Percentiles rank a stretch among this genome's conserved stretches.
These are phyloP conservation scores for Hemithea aestivaria DNA, from an alignment of 2,888 invertebrate species.

Conservation along the genomic window DNA sequence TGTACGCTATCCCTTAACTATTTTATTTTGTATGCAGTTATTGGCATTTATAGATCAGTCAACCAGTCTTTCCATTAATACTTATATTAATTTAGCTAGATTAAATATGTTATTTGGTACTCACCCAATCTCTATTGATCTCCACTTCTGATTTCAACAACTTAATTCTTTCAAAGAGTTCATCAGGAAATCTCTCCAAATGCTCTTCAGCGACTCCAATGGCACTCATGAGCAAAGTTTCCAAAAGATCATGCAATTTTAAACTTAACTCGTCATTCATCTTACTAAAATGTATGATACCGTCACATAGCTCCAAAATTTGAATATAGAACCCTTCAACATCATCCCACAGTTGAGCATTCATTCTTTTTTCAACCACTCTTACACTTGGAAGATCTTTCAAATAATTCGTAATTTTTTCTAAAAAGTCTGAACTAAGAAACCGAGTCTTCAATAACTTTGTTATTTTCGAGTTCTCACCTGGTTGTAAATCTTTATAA, in stretches of 20 bases:
- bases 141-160: constrained; percentile 34
- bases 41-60: too few relatives aligned
- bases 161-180: constrained; percentile 54
- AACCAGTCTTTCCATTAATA: too few relatives aligned
- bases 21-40: too few relatives aligned
- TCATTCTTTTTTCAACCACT: constrained; percentile 60
- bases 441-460: constrained; percentile 50
- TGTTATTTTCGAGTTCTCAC: constrained; percentile 54
- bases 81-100: too few relatives aligned
- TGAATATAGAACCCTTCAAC: constrained; percentile 53
- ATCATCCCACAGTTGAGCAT: constrained; percentile 66
- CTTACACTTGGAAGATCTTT: constrained; percentile 49
- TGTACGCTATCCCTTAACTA: too few relatives aligned
- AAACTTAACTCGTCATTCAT: constrained; percentile 41
- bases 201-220: constrained; percentile 54
- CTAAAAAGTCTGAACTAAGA: constrained; percentile 52
- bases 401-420: constrained; percentile 50
- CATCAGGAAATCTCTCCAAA: constrained; percentile 63
- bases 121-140: constrained; percentile 44
- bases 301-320: constrained; percentile 50
- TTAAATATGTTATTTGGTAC: too few relatives aligned
- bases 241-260: constrained; percentile 44
- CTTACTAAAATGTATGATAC: constrained; percentile 47
- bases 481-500: constrained; percentile 49
- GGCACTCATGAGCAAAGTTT: constrained; percentile 51